Evolutionary conservation across 2,888 invertebrate genomes (phyloP), one percentile per base, ranked within the genome.

Genomic region (Acleris emargana): DNA sequence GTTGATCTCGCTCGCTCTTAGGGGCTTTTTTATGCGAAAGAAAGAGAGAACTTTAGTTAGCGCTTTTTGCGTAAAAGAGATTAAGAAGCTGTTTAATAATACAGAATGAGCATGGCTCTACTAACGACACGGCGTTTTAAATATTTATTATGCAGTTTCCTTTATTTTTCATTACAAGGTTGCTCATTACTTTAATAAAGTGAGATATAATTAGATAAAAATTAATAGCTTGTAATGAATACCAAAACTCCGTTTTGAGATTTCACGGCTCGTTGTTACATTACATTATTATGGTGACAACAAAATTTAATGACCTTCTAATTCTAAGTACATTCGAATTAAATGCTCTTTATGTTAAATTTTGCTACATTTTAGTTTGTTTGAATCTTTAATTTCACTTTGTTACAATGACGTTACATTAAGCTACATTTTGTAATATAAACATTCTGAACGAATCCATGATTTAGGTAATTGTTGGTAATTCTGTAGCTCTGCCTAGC

Each of bases 91-190:
- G 86, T 83, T 83, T 86, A 90, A 91, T 89, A 90, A 89, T 87
- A 85, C 85, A 86, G 84, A 88, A 82, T 78, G 87, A 90, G 87
- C 86, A 87, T 87, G 89, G 89, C 83, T 88, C 85, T 84, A 84
- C 81, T 83, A 85, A 84, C 85, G 86, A 86, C 87, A 87, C 82
- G 82, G 78, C 81, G 79, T 84, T 91, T 89, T 91, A 90, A 91
- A 91, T 90, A 90, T 91, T 91, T 88, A 90, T 89, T 86, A 87
- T 86, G 87, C 84, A 90, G 88, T 91, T 87, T 89, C 85, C 86
- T 87, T 84, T 87, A 87, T 84, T 88, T 88, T 87, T 85, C 79
- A 82, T 82, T 81, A 78, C 76, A 73, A 76, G 73, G 74, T 71
- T 72, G 74, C 79, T 82, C 76, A 82, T 85, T 83, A 84, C 80